Base-by-base conservation (phyloP, 2,888 invertebrate species). In the Gryllus longicercus region DNA sequence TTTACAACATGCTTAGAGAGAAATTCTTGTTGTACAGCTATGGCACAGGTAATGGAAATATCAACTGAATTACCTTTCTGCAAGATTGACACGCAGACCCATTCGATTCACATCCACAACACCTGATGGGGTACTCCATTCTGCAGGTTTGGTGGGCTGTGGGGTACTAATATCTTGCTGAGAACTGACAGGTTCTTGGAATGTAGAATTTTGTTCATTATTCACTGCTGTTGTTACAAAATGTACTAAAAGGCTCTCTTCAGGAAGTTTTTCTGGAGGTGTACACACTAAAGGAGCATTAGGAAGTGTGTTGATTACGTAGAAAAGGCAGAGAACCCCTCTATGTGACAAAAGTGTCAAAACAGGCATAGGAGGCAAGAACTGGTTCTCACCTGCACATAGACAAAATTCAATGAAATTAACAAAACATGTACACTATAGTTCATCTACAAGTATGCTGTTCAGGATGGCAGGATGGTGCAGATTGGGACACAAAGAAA, bases 281-380 rank as follows among this genome's bases (percentile, higher is more conserved):
- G 89, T 87, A 85, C 94, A 95, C 38, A 95, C 85, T 79, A 88
- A 88, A 0, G 90, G 87, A 0, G 89, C 89, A 74, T 90, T 90
- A 0, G 90, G 88, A 78, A 90, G 89, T 77, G 93, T 86, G 87
- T 95, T 94, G 8, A 95, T 89, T 78, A 95, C 90, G 85, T 94
- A 91, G 87, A 94, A 97, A 11, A 93, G 89, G 1, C 93, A 92
- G 49, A 97, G 89, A 18, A 93, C 88, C 0, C 96, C 96, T 75
- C 92, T 91, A 80, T 95, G 92, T 0, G 94, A 93, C 14, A 97
- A 87, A 12, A 96, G 89, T 80, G 94, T 91, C 4, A 97, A 87
- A 81, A 94, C 88, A 0, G 97, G 97, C 90, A 95, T 94, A 8
- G 93, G 91, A 0, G 93, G 92, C 50, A 95, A 87, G 1, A 87